Evolutionary conservation across 2,113 vertebrate genomes (phyloP), one percentile per base, ranked within the genome.

Genomic region (Hydrolagus affinis): DNA sequence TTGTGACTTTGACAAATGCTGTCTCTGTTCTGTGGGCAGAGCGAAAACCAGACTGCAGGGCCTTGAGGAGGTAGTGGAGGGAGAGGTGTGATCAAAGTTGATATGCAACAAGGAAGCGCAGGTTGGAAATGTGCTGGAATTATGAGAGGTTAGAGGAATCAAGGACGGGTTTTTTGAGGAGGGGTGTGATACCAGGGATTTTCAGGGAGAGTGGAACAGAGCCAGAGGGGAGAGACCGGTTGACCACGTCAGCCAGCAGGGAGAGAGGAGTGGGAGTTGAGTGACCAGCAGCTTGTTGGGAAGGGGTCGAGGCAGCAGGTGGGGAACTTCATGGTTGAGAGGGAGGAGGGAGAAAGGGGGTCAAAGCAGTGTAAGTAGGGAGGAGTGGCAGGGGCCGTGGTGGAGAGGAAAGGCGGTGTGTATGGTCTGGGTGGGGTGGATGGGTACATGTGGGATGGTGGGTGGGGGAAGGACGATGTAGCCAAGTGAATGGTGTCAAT

Each of bases 231-330:
- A 44, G 44, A 44, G 44, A 44, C 44, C 1, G 44, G 44, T 44
- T 44, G 44, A 44, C 44, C 44, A 44, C 6, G 44, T 44, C 44
- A 6, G 44, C 44, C 44, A 6, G 44, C 44, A 44, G 44, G 44
- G 44, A 6, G 44, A 44, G 44, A 44, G 44, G 44, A 44, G 44
- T 1, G 14, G 14, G 66, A 69, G 21, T 0, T 21, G 15, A 6
- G 3, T 19, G 15, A 17, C 68, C 68, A 69, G 4, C 17, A 15
- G 15, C 68, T 19, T 1, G 44, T 1, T 44, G 44, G 21, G 85
- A 86, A 89, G 88, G 87, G 89, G 87, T 89, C 87, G 83, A 70
- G 88, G 88, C 88, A 87, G 88, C 87, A 87, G 21, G 70, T 21
- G 70, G 21, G 15, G 70, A 23, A 23, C 9, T 23, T 71, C 21